Evolutionary conservation across 37 sponge, comb jelly and placozoan genomes (phyloP).

Genomic region (Haliclona indistincta): DNA sequence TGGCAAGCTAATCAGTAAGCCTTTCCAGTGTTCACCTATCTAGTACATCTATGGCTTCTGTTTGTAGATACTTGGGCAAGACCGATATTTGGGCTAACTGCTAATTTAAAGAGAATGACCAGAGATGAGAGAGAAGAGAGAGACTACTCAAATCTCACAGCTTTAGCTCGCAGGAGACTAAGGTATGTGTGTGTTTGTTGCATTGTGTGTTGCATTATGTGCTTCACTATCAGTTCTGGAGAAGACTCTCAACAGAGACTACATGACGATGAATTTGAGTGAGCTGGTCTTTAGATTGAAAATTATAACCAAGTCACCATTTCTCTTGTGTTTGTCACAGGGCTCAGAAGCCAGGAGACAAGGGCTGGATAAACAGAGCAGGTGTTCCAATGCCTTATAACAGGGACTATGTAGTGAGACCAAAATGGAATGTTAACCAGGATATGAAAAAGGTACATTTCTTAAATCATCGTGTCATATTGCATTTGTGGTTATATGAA

Average conservation of each 20-base stretch:
- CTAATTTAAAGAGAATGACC: slow-evolving; percentile 81
- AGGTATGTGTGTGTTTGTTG: slow-evolving; percentile 31
- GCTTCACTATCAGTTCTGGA: neutral
- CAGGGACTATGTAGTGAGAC: slow-evolving; percentile 92
- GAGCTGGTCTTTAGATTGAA: neutral
- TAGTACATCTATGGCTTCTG: neutral
- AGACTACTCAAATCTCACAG: slow-evolving; percentile 75
- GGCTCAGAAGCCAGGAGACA: slow-evolving; percentile 93
- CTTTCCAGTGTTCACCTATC: neutral
- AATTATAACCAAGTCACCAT: no score
- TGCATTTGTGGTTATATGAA: slow-evolving; percentile 87
- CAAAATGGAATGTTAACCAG: slow-evolving; percentile 83
- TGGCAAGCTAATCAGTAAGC: slow-evolving; percentile 89
- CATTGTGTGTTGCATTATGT: neutral
- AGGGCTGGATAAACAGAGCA: slow-evolving; percentile 92
- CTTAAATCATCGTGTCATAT: no score
- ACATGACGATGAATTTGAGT: slow-evolving; percentile 28
- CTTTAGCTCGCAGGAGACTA: slow-evolving; percentile 57
- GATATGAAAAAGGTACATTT: slow-evolving; percentile 47
- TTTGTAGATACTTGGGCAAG: slow-evolving; percentile 91
- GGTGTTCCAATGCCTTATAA: slow-evolving; percentile 95
- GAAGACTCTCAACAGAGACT: slow-evolving; percentile 17
- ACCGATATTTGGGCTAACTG: slow-evolving; percentile 94
- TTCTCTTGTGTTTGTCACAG: slow-evolving; percentile 5
- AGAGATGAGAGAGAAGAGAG: slow-evolving; percentile 91